Evolutionary conservation across 2,888 invertebrate species (phyloP).

Genomic region (Ornithoptera priamus): DNA sequence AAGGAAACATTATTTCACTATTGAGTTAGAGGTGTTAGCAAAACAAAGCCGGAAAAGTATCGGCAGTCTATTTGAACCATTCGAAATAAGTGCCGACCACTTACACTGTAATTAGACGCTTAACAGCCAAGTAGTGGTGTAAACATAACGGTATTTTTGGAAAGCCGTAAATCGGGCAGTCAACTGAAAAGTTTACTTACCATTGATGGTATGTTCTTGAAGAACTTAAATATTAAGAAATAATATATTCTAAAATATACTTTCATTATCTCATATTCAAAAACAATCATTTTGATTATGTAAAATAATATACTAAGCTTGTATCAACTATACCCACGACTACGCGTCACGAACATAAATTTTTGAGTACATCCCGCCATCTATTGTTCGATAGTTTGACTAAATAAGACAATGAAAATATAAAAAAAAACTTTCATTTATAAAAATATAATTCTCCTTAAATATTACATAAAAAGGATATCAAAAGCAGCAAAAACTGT

Average conservation of each 20-base stretch:
- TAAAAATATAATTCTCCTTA: no score
- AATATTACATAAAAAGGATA: no score
- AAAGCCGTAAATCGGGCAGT: conserved; percentile 50
- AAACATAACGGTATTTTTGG: conserved; percentile 54
- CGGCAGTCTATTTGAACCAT: conserved; percentile 30
- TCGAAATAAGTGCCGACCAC: conserved; percentile 31
- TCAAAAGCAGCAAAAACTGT: no score
- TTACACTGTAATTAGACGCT: conserved; percentile 39
- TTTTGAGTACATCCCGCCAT: conserved; percentile 3
- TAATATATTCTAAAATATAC: no score
- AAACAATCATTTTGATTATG: no score
- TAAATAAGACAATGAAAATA: neutral
- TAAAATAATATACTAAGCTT: no score
- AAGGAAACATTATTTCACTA: neutral
- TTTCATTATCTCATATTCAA: no score
- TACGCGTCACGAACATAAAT: no score
- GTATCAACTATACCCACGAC: no score
- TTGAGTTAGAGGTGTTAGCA: neutral
- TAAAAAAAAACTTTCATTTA: no score
- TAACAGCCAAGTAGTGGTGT: conserved; percentile 43
- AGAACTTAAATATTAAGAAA: neutral
- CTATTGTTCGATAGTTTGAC: conserved; percentile 9
- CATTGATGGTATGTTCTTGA: conserved; percentile 36
- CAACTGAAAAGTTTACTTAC: conserved; percentile 51
- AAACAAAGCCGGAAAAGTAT: conserved; percentile 11